Percentiles rank a stretch among this genome's conserved stretches.
These are phyloP conservation scores for Falco punctatus DNA, from an alignment of 2,113 vertebrate species.

Conservation along the genomic window DNA sequence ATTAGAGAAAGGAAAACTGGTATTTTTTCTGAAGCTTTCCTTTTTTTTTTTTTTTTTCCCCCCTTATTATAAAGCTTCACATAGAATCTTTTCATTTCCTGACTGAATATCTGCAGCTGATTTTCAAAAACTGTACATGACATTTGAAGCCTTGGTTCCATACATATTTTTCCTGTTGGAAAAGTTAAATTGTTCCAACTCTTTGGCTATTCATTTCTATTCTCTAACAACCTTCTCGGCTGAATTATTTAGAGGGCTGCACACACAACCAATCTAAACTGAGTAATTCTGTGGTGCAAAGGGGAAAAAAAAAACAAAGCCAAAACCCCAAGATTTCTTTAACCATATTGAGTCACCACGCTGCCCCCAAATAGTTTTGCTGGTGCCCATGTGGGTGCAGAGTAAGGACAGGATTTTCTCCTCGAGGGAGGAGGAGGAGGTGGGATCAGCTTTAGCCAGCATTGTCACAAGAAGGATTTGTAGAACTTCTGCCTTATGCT, in stretches of 20 bases:
- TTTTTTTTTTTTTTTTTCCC: neutral
- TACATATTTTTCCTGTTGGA: neutral
- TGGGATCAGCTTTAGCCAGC: neutral
- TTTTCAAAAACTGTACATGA: neutral
- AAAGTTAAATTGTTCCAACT: neutral
- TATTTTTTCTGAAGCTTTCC: neutral
- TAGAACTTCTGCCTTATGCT: neutral
- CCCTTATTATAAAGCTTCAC: neutral
- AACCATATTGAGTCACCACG: neutral
- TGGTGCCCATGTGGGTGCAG: neutral
- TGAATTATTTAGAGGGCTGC: neutral
- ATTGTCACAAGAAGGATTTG: neutral
- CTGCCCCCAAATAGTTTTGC: neutral
- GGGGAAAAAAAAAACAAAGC: neutral
- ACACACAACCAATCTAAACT: neutral
- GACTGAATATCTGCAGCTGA: neutral
- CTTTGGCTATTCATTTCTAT: neutral
- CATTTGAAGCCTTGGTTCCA: neutral
- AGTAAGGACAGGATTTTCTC: neutral
- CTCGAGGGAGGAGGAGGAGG: neutral
- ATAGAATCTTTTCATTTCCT: neutral
- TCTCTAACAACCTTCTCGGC: neutral
- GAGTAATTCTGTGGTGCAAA: neutral
- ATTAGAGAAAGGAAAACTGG: neutral
- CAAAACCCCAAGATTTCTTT: neutral